Conservation (phyloP, 2,113 vertebrate genomes). For the Pelusios castaneus region DNA sequence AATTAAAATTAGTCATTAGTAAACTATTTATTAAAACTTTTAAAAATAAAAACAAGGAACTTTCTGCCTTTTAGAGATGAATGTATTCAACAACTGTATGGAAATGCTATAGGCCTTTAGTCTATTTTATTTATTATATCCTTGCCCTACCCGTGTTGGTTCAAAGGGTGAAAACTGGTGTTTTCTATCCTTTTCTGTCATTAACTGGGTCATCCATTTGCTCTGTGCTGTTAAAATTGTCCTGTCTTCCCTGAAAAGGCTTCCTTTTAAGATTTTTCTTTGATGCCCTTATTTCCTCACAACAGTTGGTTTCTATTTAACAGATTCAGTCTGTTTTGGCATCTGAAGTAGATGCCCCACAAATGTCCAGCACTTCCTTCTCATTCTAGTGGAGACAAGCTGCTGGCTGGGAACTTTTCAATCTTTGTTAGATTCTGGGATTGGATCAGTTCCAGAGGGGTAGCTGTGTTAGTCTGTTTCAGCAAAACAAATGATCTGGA, state of each 20-base stretch:
- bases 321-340: not conserved
- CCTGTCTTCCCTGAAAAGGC: not conserved
- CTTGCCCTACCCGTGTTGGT: not conserved
- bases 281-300: not conserved
- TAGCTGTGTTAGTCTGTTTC: too few relatives aligned
- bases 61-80: not conserved
- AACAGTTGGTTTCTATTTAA: not conserved
- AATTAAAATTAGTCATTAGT: too few relatives aligned
- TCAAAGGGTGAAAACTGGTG: not conserved
- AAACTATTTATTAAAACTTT: too few relatives aligned
- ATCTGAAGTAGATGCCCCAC: not conserved
- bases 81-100: not conserved
- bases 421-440: not conserved
- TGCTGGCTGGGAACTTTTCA: not conserved
- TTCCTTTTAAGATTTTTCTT: not conserved
- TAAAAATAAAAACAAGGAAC: not conserved
- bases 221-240: not conserved
- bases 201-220: not conserved
- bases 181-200: not conserved
- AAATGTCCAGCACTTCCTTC: not conserved
- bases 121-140: not conserved
- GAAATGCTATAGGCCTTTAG: not conserved
- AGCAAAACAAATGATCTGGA: not conserved
- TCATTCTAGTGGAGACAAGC: not conserved
- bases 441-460: not conserved